phyloP scores from a whole-genome alignment of 2,113 vertebrate species.

The Dasyurus viverrinus region DNA sequence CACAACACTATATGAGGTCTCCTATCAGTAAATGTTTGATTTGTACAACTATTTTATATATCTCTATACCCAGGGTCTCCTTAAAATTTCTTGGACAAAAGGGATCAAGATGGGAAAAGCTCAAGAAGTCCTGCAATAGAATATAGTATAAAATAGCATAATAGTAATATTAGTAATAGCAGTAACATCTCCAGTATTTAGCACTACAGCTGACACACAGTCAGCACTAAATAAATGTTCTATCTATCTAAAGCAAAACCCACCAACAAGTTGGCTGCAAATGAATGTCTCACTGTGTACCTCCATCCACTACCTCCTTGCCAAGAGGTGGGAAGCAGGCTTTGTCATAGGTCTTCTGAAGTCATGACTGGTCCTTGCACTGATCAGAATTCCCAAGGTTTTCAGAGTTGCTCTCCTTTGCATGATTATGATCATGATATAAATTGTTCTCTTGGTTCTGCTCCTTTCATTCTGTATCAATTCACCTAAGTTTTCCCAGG shows the following conservation, averaged over 20 bases:
- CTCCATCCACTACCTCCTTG: neutral
- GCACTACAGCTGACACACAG: neutral
- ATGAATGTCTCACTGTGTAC: neutral
- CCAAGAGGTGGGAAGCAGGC: neutral
- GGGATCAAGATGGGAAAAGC: too few species aligned
- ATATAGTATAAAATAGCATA: too few species aligned
- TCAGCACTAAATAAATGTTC: neutral
- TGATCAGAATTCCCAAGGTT: neutral
- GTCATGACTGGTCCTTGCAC: neutral
- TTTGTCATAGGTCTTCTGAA: neutral
- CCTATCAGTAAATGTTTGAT: too few species aligned
- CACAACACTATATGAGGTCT: too few species aligned
- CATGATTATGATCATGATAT: neutral
- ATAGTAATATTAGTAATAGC: too few species aligned
- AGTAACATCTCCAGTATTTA: neutral
- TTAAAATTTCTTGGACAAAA: too few species aligned
- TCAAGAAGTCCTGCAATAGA: too few species aligned
- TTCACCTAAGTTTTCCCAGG: neutral
- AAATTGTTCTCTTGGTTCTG: neutral
- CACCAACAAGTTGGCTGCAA: neutral
- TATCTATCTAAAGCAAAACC: neutral
- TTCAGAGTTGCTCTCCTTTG: neutral
- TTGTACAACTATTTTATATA: too few species aligned
- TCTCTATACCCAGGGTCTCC: too few species aligned
- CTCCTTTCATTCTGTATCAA: neutral